Conservation (phyloP, 1,140 invertebrate species). For the Meloidogyne chitwoodi region DNA sequence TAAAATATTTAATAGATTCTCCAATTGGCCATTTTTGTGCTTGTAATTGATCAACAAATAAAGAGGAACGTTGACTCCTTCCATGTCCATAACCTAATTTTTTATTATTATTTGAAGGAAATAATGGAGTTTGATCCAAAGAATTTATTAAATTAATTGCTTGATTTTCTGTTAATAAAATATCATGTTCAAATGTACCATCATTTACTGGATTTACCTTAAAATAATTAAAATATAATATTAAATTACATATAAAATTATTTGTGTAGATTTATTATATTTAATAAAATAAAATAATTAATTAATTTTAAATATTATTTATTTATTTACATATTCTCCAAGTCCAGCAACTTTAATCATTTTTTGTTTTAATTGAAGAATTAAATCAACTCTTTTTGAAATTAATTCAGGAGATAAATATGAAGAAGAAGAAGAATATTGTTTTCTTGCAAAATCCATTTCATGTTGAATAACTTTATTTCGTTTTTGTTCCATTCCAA, state of each 20-base stretch:
- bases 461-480: constrained; percentile 35
- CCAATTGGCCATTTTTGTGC: constrained; percentile 31
- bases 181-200: constrained; percentile 47
- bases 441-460: constrained; percentile 27
- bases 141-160: constrained; percentile 30
- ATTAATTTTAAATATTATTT: not conserved
- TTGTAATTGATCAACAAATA: constrained; percentile 15
- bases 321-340: constrained; percentile 26
- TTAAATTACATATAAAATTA: no score
- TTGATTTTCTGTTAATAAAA: constrained; percentile 45
- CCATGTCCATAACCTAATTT: constrained; percentile 7
- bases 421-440: not conserved
- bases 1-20: constrained; percentile 41
- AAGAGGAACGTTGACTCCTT: constrained; percentile 3
- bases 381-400: constrained; percentile 41
- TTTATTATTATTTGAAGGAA: not conserved
- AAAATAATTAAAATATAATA: no score
- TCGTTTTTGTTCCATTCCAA: constrained; percentile 23
- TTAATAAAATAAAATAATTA: no score
- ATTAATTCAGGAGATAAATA: constrained; percentile 24
- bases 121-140: constrained; percentile 38
- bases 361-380: constrained; percentile 35
- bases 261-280: no score
- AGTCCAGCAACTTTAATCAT: constrained; percentile 39
- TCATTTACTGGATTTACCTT: constrained; percentile 43